phyloP scores from a whole-genome alignment of 2,888 invertebrate species.

The Dicyrtoma fusca region DNA sequence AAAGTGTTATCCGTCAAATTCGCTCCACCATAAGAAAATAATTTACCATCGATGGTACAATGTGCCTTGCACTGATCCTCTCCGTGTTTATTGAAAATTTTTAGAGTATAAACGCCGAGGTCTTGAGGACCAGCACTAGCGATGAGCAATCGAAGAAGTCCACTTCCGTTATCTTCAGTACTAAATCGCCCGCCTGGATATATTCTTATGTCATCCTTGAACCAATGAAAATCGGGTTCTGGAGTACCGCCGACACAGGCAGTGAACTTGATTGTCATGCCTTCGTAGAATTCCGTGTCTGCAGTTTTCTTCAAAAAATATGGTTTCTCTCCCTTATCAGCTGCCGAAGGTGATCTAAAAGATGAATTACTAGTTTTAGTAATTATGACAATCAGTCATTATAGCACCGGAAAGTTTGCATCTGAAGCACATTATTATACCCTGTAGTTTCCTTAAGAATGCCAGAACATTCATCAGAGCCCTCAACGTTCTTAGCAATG shows the following conservation, averaged over 20 bases:
- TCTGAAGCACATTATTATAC: conserved; percentile 22
- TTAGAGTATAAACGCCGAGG: conserved; percentile 80
- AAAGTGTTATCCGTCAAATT: too few relatives aligned
- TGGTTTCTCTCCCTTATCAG: conserved; percentile 69
- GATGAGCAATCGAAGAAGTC: conserved; percentile 80
- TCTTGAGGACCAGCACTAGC: conserved; percentile 67
- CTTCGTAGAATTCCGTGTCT: conserved; percentile 82
- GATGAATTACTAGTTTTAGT: background rate
- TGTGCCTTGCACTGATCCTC: conserved; percentile 79
- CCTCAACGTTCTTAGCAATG: conserved; percentile 77
- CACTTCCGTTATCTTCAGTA: conserved; percentile 79
- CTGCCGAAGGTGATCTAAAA: background rate
- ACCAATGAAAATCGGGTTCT: conserved; percentile 84
- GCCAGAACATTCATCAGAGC: conserved; percentile 74
- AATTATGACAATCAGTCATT: too few relatives aligned
- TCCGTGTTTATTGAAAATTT: conserved; percentile 82
- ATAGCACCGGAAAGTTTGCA: too few relatives aligned
- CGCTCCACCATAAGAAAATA: background rate
- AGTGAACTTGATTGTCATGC: conserved; percentile 90
- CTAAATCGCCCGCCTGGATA: conserved; percentile 74
- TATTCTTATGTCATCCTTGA: conserved; percentile 75
- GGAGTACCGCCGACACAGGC: conserved; percentile 86
- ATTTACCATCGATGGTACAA: conserved; percentile 78
- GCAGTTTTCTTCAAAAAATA: conserved; percentile 87
- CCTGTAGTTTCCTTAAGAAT: conserved; percentile 20